These are phyloP conservation scores for Galaxea fascicularis DNA, from an alignment of 92 coral and sea anemone genomes.

Conservation along the genomic window DNA sequence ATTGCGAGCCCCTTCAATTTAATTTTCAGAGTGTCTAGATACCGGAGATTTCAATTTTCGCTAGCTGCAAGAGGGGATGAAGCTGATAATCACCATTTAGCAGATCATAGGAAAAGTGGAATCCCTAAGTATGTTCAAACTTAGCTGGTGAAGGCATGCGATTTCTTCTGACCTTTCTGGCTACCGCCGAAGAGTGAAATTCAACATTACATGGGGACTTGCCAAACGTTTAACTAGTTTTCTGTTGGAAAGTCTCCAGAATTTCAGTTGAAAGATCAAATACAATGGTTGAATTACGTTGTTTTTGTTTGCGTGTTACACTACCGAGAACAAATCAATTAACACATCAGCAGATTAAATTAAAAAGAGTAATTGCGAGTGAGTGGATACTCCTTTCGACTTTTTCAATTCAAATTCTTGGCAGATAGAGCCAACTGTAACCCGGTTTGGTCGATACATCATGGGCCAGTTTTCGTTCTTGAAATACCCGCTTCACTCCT, in stretches of 20 bases:
- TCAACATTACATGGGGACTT: background rate
- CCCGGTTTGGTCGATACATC: no score
- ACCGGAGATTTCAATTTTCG: background rate
- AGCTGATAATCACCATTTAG: slow-evolving; percentile 14
- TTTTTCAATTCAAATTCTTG: no score
- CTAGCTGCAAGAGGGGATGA: background rate
- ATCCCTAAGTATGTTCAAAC: no score
- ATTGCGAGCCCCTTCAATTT: background rate
- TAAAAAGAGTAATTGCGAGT: no score
- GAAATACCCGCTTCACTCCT: no score
- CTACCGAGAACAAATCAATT: background rate
- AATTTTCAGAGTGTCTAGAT: background rate
- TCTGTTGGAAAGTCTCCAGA: background rate
- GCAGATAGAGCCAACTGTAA: no score
- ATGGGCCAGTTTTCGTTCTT: no score
- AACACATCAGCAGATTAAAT: background rate
- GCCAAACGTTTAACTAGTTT: background rate
- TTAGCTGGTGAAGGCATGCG: no score
- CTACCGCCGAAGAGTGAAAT: background rate
- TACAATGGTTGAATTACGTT: background rate
- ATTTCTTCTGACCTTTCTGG: no score
- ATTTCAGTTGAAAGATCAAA: background rate
- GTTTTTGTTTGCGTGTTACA: background rate
- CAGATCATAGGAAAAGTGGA: background rate
- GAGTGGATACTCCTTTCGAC: no score